Evolutionary conservation across 2,797 vertebrate species (phyloP).

Genomic region (Manis javanica): DNA sequence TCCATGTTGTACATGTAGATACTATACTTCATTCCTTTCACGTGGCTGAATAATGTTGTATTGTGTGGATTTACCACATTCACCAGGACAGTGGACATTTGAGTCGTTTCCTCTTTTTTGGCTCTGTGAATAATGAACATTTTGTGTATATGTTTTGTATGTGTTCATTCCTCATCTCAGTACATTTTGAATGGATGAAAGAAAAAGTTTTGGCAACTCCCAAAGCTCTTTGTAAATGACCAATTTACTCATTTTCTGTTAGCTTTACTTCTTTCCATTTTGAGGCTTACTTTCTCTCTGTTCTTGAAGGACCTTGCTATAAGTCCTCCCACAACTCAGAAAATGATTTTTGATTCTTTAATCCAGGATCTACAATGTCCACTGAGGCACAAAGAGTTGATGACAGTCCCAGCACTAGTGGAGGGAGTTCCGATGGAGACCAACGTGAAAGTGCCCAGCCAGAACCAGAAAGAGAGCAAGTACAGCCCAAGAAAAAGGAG

Average conservation of each 20-base stretch:
- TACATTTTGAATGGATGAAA: conserved; percentile 16
- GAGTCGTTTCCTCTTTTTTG: background rate
- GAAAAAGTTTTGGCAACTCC: conserved; percentile 17
- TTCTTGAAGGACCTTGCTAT: background rate
- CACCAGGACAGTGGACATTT: background rate
- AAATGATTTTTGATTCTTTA: conserved; percentile 57
- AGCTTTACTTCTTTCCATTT: background rate
- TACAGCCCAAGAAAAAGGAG: conserved; percentile 99
- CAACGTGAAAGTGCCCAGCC: conserved; percentile 95
- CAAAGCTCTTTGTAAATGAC: conserved; percentile 28
- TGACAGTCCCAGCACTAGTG: conserved; percentile 98
- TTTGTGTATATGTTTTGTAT: conserved; percentile 1
- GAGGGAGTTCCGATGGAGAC: conserved; percentile 98
- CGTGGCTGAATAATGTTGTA: background rate
- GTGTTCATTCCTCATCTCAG: background rate
- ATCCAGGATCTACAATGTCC: conserved; percentile 93
- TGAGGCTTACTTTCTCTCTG: background rate
- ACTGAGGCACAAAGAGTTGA: conserved; percentile 98
- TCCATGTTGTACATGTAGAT: background rate
- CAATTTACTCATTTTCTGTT: background rate
- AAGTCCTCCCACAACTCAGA: background rate
- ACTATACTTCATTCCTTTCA: background rate
- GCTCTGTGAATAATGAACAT: conserved; percentile 28
- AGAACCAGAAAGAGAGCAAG: conserved; percentile 96
- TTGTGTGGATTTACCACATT: background rate